Percentiles rank a stretch among this genome's conserved stretches.
Evolutionary conservation across 2,888 invertebrate genomes (phyloP).

Genomic region (Volucella zonaria): DNA sequence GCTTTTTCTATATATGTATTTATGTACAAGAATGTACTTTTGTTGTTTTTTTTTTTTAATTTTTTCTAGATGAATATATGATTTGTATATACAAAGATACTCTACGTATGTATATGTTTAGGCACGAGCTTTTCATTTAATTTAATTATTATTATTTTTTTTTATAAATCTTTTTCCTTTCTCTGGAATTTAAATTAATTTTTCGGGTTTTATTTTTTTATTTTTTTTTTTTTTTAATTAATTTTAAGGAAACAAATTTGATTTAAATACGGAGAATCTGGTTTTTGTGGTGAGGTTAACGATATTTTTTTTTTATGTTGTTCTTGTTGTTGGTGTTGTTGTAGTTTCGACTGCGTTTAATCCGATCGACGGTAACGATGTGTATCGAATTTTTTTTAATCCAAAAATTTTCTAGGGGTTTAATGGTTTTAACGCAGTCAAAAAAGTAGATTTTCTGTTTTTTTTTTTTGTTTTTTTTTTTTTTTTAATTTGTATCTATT

Average conservation of each 20-base stretch:
- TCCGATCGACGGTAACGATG: slow-evolving; percentile 72
- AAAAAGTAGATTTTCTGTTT: slow-evolving; percentile 19
- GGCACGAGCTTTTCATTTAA: slow-evolving; percentile 60
- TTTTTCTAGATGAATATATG: slow-evolving; percentile 46
- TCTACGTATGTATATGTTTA: slow-evolving; percentile 58
- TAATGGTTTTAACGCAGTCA: slow-evolving; percentile 57
- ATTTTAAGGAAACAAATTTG: slow-evolving; percentile 52
- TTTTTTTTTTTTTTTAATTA: slow-evolving; percentile 69
- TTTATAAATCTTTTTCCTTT: slow-evolving; percentile 21
- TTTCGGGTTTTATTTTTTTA: slow-evolving; percentile 56
- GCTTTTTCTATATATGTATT: slow-evolving; percentile 39
- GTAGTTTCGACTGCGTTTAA: slow-evolving; percentile 75
- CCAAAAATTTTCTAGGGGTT: slow-evolving; percentile 40
- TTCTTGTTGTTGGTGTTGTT: slow-evolving; percentile 23
- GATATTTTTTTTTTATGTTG: slow-evolving; percentile 38
- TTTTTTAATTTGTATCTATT: slow-evolving; percentile 50
- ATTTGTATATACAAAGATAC: slow-evolving; percentile 54
- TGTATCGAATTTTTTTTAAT: slow-evolving; percentile 32
- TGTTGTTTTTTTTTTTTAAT: slow-evolving; percentile 6
- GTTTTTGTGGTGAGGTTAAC: slow-evolving; percentile 27
- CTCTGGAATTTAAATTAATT: slow-evolving; percentile 51
- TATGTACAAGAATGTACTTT: background rate
- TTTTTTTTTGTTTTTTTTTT: slow-evolving; percentile 41
- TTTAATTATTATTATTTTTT: background rate
- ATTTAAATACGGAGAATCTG: slow-evolving; percentile 26